These are phyloP conservation scores for Drosophila teissieri DNA, from an alignment of 1,140 invertebrate species.

Conservation along the genomic window DNA sequence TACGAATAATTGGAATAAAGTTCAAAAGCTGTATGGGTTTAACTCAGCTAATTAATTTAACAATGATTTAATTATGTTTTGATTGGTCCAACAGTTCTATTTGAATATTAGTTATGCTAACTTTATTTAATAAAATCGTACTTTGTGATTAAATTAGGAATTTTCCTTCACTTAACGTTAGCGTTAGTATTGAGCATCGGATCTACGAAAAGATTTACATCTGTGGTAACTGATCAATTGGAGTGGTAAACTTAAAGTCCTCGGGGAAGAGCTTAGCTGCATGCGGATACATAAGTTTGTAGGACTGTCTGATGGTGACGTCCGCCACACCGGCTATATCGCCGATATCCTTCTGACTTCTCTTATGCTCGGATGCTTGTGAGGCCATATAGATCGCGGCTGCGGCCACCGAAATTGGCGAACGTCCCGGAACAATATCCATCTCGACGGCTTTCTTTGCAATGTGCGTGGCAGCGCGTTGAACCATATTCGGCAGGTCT, in stretches of 20 bases:
- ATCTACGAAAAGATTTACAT: constrained; percentile 86
- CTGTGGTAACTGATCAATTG: constrained; percentile 96
- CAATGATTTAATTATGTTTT: constrained; percentile 9
- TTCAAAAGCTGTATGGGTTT: constrained; percentile 32
- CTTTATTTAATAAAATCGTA: constrained; percentile 69
- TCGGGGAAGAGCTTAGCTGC: constrained; percentile 96
- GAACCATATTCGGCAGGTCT: constrained; percentile 94
- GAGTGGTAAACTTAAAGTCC: constrained; percentile 98
- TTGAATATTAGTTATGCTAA: constrained; percentile 41
- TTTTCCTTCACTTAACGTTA: constrained; percentile 40
- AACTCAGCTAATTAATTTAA: constrained; percentile 24
- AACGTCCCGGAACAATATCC: constrained; percentile 99
- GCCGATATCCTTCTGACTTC: constrained; percentile 98
- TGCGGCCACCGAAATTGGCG: constrained; percentile 99
- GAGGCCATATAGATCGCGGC: constrained; percentile 99
- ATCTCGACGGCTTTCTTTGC: constrained; percentile 98
- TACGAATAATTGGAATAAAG: constrained; percentile 25
- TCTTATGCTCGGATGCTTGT: constrained; percentile 97
- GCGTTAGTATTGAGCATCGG: constrained; percentile 59
- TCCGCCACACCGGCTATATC: constrained; percentile 99
- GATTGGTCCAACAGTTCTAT: constrained; percentile 23
- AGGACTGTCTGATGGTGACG: constrained; percentile 98
- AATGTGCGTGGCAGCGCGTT: constrained; percentile 98
- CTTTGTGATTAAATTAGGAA: constrained; percentile 59
- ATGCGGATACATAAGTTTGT: constrained; percentile 98